Conservation (phyloP, 2,797 vertebrate genomes). For the Spinus pinus region DNA sequence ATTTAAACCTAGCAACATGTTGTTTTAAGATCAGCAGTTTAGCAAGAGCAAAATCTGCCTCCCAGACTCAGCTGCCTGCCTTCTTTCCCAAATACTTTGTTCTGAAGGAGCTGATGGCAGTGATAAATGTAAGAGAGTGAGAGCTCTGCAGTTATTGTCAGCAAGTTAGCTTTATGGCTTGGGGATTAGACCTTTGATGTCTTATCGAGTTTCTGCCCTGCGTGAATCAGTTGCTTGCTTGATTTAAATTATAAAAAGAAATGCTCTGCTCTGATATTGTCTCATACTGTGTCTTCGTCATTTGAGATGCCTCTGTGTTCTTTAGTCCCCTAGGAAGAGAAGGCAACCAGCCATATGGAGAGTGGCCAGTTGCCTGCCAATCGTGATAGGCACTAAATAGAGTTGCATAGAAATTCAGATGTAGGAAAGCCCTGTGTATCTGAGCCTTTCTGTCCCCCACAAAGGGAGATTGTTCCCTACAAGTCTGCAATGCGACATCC, state of each 20-base stretch:
- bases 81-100: conserved; percentile 26
- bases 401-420: conserved; percentile 3
- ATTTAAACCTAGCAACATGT: conserved; percentile 12
- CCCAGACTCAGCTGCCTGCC: conserved; percentile 1
- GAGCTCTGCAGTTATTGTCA: conserved; percentile 47
- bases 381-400: not conserved
- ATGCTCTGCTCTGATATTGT: conserved; percentile 32
- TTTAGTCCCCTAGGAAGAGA: conserved; percentile 33
- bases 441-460: conserved; percentile 12
- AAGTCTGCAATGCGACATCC: not conserved
- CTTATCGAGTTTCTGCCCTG: conserved; percentile 52
- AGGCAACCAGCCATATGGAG: conserved; percentile 61
- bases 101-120: conserved; percentile 45
- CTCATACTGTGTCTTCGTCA: conserved; percentile 56
- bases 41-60: conserved; percentile 23
- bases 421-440: not conserved
- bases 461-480: conserved; percentile 38
- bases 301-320: conserved; percentile 40
- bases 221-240: conserved; percentile 58
- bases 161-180: conserved; percentile 46
- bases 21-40: conserved; percentile 33
- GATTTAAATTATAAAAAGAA: conserved; percentile 63
- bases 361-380: conserved; percentile 51
- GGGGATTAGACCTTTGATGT: conserved; percentile 57
- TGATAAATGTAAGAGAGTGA: conserved; percentile 55